A percentile compares a stretch with the other conserved stretches of the same genome.
Conservation (phyloP, 2,113 vertebrate species). For the Rattus norvegicus region DNA sequence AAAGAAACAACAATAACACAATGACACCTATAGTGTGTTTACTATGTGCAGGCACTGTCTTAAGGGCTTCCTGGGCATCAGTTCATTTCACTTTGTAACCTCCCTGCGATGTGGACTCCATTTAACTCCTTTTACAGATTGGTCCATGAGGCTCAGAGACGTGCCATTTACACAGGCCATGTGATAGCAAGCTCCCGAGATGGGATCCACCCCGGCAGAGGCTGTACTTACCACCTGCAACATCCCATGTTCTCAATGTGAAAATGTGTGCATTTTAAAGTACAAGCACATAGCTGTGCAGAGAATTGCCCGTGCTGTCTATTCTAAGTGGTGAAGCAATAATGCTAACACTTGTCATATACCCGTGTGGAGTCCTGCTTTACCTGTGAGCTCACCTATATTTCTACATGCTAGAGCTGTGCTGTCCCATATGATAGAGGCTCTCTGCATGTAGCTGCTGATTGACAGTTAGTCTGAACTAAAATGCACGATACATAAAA, state of each 20-base stretch:
- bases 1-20: neutral
- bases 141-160: neutral
- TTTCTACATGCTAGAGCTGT: neutral
- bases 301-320: neutral
- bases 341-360: neutral
- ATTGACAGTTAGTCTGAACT: neutral
- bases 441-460: accelerated
- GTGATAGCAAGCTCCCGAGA: neutral
- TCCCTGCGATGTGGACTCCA: neutral
- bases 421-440: accelerated
- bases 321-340: neutral
- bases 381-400: neutral
- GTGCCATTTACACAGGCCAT: neutral
- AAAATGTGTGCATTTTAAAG: neutral
- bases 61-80: neutral
- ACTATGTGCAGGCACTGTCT: neutral
- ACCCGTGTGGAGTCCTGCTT: neutral
- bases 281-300: neutral
- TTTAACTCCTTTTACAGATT: neutral
- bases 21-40: neutral
- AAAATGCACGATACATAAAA: neutral
- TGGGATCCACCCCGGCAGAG: neutral
- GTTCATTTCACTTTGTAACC: neutral
- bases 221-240: neutral
- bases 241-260: neutral